Conservation (phyloP, 2,888 invertebrate species). For the Agonopterix subpropinquella region DNA sequence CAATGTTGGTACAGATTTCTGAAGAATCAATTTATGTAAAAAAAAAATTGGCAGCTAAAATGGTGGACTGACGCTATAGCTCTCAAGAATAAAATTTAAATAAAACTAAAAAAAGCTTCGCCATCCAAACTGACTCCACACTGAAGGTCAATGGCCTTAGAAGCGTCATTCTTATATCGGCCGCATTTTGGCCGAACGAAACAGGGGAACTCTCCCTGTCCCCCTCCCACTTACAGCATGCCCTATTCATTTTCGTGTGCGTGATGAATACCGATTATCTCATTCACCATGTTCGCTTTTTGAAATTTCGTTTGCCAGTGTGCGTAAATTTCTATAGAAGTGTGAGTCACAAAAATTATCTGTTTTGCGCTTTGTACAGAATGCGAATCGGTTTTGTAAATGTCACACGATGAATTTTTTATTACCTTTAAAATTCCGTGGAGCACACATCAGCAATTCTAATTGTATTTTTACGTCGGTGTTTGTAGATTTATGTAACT, state of each 20-base stretch:
- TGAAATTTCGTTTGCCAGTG: conserved; percentile 52
- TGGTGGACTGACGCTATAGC: too few species aligned
- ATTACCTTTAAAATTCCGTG: conserved; percentile 39
- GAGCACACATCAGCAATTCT: conserved; percentile 22
- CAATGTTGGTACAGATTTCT: too few species aligned
- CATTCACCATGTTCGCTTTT: conserved; percentile 55
- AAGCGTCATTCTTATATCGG: conserved; percentile 73
- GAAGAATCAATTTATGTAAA: too few species aligned
- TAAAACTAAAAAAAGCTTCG: conserved; percentile 26
- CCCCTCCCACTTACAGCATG: conserved; percentile 36
- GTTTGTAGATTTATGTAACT: conserved; percentile 33
- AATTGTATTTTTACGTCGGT: conserved; percentile 21
- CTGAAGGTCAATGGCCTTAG: conserved; percentile 62
- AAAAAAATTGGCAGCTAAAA: too few species aligned
- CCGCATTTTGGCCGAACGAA: conserved; percentile 67
- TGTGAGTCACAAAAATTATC: conserved; percentile 64
- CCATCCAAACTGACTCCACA: conserved; percentile 39
- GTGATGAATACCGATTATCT: conserved; percentile 70
- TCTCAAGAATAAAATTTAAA: conserved; percentile 13
- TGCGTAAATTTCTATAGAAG: conserved; percentile 27
- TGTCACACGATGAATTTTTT: conserved; percentile 49
- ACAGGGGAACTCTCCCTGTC: conserved; percentile 48
- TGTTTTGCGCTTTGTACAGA: conserved; percentile 43
- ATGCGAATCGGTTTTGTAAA: conserved; percentile 53
- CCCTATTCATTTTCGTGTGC: conserved; percentile 60